These are phyloP conservation scores for Scolopax mira DNA, from an alignment of 2,113 vertebrate species.

Conservation along the genomic window DNA sequence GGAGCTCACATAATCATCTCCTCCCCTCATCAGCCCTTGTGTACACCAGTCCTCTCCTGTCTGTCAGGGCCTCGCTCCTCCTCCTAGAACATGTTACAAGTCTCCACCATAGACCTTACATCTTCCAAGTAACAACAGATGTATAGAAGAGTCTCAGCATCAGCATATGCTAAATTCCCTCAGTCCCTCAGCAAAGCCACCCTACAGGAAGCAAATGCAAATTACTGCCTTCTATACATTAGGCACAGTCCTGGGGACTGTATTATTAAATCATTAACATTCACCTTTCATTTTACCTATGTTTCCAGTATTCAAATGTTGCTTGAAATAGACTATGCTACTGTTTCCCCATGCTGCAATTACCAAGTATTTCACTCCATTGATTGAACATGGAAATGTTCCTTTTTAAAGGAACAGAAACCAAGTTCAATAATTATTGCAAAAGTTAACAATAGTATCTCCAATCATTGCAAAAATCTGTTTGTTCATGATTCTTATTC, in stretches of 20 bases:
- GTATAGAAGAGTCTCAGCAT: not conserved
- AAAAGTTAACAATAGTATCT: not conserved
- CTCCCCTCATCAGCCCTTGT: not conserved
- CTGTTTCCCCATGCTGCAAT: not conserved
- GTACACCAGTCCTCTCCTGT: not conserved
- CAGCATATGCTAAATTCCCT: not conserved
- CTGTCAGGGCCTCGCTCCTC: not conserved
- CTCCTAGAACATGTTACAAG: not conserved
- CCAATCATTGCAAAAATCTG: not conserved
- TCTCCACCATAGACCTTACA: not conserved
- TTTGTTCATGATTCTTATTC: not conserved
- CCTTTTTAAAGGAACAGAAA: not conserved
- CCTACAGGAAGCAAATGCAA: conserved; percentile 35
- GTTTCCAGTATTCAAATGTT: conserved; percentile 17
- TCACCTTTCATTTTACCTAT: conserved; percentile 4
- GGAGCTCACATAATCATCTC: not conserved
- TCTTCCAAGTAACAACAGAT: not conserved
- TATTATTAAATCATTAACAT: conserved; percentile 30
- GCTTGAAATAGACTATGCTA: not conserved
- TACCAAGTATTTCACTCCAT: not conserved
- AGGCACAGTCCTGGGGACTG: not conserved
- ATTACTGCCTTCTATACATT: not conserved
- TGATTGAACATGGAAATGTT: not conserved
- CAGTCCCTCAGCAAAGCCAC: not conserved
- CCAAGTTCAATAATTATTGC: not conserved